Evolutionary conservation across 92 coral and sea anemone species (phyloP).

Genomic region (Porites evermanni): DNA sequence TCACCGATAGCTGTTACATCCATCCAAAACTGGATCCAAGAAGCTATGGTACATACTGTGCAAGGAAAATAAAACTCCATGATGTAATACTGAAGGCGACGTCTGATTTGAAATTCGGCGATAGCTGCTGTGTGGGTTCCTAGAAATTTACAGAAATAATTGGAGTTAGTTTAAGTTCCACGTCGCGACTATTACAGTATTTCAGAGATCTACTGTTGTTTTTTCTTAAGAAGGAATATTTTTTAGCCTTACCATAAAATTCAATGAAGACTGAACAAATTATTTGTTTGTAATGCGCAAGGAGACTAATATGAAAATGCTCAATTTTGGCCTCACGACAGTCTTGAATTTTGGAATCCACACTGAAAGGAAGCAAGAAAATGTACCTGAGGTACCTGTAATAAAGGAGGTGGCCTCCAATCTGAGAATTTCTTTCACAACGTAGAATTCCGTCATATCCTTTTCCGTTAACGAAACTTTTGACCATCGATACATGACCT

Average conservation of each 20-base stretch:
- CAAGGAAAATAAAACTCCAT: constrained; percentile 74
- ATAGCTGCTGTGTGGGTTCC: constrained; percentile 54
- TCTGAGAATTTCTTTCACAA: constrained; percentile 12
- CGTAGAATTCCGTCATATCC: constrained; percentile 47
- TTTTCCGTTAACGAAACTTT: constrained; percentile 4
- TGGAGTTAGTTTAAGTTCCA: too few species aligned
- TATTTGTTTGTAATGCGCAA: too few species aligned
- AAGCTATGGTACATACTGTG: constrained; percentile 59
- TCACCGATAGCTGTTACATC: constrained; percentile 60
- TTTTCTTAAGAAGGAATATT: too few species aligned
- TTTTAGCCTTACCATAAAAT: too few species aligned
- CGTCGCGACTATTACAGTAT: too few species aligned
- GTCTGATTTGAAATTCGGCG: constrained; percentile 46
- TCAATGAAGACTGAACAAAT: too few species aligned
- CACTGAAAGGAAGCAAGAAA: too few species aligned
- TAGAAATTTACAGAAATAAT: neutral
- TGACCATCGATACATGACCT: constrained; percentile 29
- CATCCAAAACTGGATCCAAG: constrained; percentile 89
- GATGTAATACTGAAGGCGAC: constrained; percentile 69
- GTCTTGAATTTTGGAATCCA: too few species aligned
- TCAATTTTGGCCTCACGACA: too few species aligned
- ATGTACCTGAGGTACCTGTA: constrained; percentile 23
- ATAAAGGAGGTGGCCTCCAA: constrained; percentile 18
- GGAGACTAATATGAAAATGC: too few species aligned
- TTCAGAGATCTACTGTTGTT: too few species aligned